Percentiles rank a stretch among this genome's conserved stretches.
Evolutionary conservation across 2,797 vertebrate genomes (phyloP).

Genomic region (Telmatherina bonti): DNA sequence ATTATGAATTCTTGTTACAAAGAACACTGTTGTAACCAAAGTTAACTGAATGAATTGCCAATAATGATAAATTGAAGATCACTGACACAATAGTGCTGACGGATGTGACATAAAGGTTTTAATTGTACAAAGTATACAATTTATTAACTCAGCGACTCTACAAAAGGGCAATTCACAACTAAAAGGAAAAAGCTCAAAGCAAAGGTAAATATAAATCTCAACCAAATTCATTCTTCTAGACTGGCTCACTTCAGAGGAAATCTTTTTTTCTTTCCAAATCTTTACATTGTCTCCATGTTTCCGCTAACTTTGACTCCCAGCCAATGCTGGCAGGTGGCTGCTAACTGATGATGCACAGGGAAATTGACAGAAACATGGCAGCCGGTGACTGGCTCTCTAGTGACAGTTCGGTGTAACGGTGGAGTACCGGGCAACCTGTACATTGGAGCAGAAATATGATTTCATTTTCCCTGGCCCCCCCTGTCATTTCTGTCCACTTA

Average conservation of each 20-base stretch:
- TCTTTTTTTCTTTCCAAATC: constrained; percentile 9
- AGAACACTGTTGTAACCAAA: neutral
- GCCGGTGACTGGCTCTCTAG: constrained; percentile 39
- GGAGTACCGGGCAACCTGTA: constrained; percentile 27
- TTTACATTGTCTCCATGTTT: constrained; percentile 3
- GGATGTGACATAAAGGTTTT: neutral
- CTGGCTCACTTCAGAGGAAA: constrained; percentile 2
- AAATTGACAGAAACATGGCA: constrained; percentile 31
- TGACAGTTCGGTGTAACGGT: constrained; percentile 48
- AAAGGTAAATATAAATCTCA: constrained; percentile 17
- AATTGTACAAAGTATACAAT: neutral
- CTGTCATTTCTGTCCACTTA: constrained; percentile 48
- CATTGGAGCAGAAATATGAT: constrained; percentile 30
- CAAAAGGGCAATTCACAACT: neutral
- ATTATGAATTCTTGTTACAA: neutral
- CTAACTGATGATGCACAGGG: constrained; percentile 23
- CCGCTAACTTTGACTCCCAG: constrained; percentile 3
- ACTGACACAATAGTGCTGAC: neutral
- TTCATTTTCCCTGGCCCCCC: constrained; percentile 42
- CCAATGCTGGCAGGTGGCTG: constrained; percentile 30
- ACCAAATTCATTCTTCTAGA: neutral
- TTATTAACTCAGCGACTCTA: constrained; percentile 3
- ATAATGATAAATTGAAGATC: constrained; percentile 1
- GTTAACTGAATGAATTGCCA: neutral
- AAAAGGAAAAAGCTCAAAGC: constrained; percentile 1